phyloP scores from a whole-genome alignment of 2,797 vertebrate species.

The Erithacus rubecula region DNA sequence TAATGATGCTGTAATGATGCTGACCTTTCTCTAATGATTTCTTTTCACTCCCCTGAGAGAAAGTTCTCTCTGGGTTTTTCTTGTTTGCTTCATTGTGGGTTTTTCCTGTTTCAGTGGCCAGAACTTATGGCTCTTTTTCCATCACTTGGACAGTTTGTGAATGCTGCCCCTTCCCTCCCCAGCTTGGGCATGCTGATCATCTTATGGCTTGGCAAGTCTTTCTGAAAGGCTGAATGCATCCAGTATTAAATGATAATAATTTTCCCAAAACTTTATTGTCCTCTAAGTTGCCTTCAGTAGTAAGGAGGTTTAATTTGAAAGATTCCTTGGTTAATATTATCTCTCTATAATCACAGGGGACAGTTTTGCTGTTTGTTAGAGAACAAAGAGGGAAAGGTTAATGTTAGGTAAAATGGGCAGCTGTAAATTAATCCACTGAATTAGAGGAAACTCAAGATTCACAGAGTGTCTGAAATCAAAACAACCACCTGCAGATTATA shows the following conservation, averaged over 20 bases:
- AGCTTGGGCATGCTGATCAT: background rate
- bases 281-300: background rate
- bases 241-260: background rate
- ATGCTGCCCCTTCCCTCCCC: background rate
- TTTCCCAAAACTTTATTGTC: background rate
- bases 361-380: background rate
- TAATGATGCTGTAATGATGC: background rate
- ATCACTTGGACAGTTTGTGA: background rate
- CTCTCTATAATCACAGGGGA: background rate
- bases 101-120: background rate
- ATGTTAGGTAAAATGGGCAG: background rate
- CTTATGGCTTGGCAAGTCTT: background rate
- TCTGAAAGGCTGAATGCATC: background rate
- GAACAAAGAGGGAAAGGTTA: background rate
- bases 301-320: background rate
- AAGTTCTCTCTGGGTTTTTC: background rate
- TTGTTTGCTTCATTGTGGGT: background rate
- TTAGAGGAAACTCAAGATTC: background rate
- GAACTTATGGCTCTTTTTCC: fast-evolving
- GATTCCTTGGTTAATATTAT: background rate
- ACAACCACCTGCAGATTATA: background rate
- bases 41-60: background rate
- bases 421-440: background rate
- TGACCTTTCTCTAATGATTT: background rate
- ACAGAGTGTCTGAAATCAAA: background rate